phyloP scores from a whole-genome alignment of 1,140 invertebrate species.

The Panagrolaimus sp. region DNA sequence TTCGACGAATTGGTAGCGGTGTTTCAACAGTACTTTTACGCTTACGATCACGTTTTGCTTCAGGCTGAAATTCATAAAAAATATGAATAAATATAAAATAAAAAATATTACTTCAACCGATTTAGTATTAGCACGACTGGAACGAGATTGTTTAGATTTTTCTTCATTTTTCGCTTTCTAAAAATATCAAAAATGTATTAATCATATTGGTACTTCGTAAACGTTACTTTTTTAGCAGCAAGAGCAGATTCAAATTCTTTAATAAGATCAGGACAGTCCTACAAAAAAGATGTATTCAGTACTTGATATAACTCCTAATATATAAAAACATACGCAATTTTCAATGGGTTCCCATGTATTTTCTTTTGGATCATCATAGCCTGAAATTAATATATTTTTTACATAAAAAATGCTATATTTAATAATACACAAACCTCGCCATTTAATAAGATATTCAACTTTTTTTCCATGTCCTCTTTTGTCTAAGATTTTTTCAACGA shows the following conservation, averaged over 20 bases:
- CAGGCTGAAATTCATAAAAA: too few relatives aligned
- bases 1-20: too few relatives aligned
- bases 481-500: neutral
- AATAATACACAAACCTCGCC: conserved; percentile 13
- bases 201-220: too few relatives aligned
- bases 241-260: conserved; percentile 15
- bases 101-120: too few relatives aligned
- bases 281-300: neutral
- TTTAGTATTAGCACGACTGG: too few relatives aligned
- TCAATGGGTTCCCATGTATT: conserved; percentile 27
- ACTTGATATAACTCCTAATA: neutral
- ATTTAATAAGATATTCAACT: conserved; percentile 25
- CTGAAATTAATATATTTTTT: too few relatives aligned
- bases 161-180: neutral
- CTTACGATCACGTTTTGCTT: too few relatives aligned
- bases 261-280: conserved; percentile 26
- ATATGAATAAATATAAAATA: too few relatives aligned
- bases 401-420: neutral
- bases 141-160: too few relatives aligned
- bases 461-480: conserved; percentile 12
- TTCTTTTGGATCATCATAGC: conserved; percentile 25
- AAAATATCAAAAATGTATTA: neutral
- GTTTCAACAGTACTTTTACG: too few relatives aligned
- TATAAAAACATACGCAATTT: conserved; percentile 19
- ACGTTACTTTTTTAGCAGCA: conserved; percentile 12